Base-by-base conservation (phyloP, 2,113 vertebrate species). In the Ophiodon elongatus region DNA sequence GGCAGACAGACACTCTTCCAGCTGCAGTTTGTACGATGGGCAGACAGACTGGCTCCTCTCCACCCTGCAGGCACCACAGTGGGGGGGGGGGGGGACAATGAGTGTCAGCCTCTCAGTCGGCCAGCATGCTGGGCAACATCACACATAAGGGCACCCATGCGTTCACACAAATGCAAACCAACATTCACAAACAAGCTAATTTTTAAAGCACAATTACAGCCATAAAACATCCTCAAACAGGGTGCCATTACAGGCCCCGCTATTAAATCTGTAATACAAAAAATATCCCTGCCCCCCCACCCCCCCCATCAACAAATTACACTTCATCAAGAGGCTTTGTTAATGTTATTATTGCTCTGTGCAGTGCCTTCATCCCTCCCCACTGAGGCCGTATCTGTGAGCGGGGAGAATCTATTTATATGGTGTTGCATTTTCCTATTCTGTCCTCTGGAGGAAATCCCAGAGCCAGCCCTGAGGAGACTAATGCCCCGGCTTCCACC, bases 1-100 rank as follows among this genome's bases (percentile, higher is more conserved):
- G 0, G 96, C 93, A 75, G 95, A 96, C 84, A 97, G 96, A 82
- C 95, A 98, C 72, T 96, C 94, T 84, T 99, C 97, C 90, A 99
- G 90, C 89, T 98, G 97, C 72, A 99, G 95, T 70, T 95, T 81
- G 92, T 95, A 96, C 19, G 95, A 94, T 79, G 97, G 97, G 80
- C 86, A 80, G 75, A 89, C 86, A 0, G 89, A 29, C 79, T 92
- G 94, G 88, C 88, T 94, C 84, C 91, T 94, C 21, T 96, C 96
- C 59, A 35, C 87, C 85, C 95, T 96, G 90, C 69, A 78, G 70
- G 70, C 33, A 86, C 43, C 84, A 85, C 67, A 85, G 67, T 15
- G 4, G 57, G 67, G 71, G 29, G 14, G 10, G 52, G n/a, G 59
- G 35, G 63, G 63, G 50, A 86, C 77, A 91, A 67, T 85, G 86